Evolutionary conservation across 2,888 invertebrate genomes (phyloP).

Genomic region (Alsophila aescularia): DNA sequence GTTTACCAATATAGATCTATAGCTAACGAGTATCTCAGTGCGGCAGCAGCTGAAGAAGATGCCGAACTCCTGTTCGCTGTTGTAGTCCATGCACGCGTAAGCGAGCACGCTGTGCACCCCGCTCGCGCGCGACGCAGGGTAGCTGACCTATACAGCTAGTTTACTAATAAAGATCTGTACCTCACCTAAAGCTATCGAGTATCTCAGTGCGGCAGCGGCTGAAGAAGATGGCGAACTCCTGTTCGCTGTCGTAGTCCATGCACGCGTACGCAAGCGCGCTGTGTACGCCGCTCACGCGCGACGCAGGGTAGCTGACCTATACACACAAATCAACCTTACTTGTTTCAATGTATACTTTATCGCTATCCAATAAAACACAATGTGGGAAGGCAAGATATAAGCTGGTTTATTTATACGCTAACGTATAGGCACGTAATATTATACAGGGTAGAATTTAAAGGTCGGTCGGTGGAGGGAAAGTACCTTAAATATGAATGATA

Average conservation of each 20-base stretch:
- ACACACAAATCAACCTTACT: no score
- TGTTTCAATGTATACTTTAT: no score
- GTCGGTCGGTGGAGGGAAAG: no score
- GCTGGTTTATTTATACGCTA: no score
- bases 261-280: slow-evolving; percentile 89
- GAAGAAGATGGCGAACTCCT: slow-evolving; percentile 94
- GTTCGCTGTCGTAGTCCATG: slow-evolving; percentile 95
- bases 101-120: slow-evolving; percentile 82
- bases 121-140: slow-evolving; percentile 82
- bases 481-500: no score
- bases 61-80: slow-evolving; percentile 95
- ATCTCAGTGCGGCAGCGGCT: slow-evolving; percentile 92
- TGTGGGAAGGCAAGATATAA: no score
- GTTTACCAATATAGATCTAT: neutral
- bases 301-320: slow-evolving; percentile 86
- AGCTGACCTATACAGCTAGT: slow-evolving; percentile 85
- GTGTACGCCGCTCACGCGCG: slow-evolving; percentile 68
- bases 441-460: no score
- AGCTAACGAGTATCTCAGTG: slow-evolving; percentile 92
- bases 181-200: slow-evolving; percentile 88
- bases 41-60: slow-evolving; percentile 93
- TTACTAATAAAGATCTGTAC: neutral
- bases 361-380: no score
- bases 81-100: slow-evolving; percentile 93
- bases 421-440: no score